A percentile compares a stretch with the other conserved stretches of the same genome.
Conservation (phyloP, 1,140 invertebrate genomes). For the Hesperophylax magnus region DNA sequence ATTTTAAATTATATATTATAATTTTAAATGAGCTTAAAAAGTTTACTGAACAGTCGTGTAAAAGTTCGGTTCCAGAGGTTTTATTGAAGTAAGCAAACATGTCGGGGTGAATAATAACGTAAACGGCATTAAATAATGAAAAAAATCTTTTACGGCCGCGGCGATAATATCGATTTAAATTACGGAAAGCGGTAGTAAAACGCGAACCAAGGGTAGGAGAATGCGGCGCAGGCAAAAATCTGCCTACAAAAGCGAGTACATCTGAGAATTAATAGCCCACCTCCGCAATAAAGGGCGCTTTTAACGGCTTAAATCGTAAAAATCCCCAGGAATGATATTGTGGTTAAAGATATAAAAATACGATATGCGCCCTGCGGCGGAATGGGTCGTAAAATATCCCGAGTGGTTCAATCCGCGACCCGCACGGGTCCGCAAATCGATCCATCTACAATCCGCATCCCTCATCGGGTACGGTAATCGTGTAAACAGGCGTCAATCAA, state of each 20-base stretch:
- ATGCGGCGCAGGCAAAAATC: constrained; percentile 20
- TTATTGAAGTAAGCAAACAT: neutral
- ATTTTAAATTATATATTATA: too few relatives aligned
- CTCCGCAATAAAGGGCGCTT: constrained; percentile 51
- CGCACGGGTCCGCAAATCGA: neutral
- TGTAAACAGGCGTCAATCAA: too few relatives aligned
- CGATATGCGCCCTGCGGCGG: constrained; percentile 44
- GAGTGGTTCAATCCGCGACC: neutral
- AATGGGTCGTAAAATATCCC: constrained; percentile 28
- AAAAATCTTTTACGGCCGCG: constrained; percentile 41
- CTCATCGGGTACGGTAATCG: too few relatives aligned
- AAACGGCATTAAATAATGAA: constrained; percentile 31
- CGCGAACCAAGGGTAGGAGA: neutral
- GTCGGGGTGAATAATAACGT: neutral
- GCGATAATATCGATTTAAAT: constrained; percentile 43
- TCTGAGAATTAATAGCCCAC: constrained; percentile 50
- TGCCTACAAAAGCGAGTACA: constrained; percentile 18
- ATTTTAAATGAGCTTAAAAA: too few relatives aligned
- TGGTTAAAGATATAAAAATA: constrained; percentile 50
- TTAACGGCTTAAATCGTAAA: constrained; percentile 56
- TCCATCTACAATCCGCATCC: too few relatives aligned
- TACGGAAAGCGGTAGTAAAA: constrained; percentile 33
- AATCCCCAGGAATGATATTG: constrained; percentile 46
- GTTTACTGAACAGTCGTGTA: too few relatives aligned
- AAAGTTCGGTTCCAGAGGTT: neutral